Evolutionary conservation across 2,113 vertebrate genomes (phyloP).

Genomic region (Perognathus longimembris): DNA sequence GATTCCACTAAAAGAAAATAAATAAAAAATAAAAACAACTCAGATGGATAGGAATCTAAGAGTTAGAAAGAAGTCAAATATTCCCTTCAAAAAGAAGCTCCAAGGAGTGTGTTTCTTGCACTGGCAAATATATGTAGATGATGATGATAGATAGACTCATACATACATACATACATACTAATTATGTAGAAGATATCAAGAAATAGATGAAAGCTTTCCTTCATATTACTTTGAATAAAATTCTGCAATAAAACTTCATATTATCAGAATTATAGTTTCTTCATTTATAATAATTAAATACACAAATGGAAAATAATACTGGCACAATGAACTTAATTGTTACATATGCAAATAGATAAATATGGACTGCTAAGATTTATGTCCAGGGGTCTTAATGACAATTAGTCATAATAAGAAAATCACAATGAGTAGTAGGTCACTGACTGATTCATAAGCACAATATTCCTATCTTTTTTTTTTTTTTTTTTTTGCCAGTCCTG

Average conservation of each 20-base stretch:
- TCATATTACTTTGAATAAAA: constrained; percentile 62
- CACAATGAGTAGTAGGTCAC: background rate
- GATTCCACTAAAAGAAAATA: constrained; percentile 69
- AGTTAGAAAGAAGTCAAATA: constrained; percentile 81
- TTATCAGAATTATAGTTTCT: background rate
- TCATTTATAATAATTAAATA: background rate
- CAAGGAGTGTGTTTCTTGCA: constrained; percentile 62
- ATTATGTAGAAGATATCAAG: constrained; percentile 75
- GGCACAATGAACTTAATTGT: background rate
- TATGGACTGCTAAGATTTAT: background rate
- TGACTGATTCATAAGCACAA: background rate
- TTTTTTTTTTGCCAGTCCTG: too few species aligned
- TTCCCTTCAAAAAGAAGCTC: constrained; percentile 73
- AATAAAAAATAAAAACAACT: too few species aligned
- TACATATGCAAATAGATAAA: background rate
- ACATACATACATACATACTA: too few species aligned
- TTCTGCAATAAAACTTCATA: background rate
- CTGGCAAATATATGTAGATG: constrained; percentile 36
- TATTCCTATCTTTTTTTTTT: background rate
- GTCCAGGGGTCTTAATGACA: background rate
- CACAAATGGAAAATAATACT: background rate
- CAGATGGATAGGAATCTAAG: constrained; percentile 69
- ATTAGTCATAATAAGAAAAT: background rate
- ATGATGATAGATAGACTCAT: constrained; percentile 71
- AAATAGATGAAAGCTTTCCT: constrained; percentile 58